Conservation (phyloP, 2,888 invertebrate species). For the Troglohyphantes excavatus region DNA sequence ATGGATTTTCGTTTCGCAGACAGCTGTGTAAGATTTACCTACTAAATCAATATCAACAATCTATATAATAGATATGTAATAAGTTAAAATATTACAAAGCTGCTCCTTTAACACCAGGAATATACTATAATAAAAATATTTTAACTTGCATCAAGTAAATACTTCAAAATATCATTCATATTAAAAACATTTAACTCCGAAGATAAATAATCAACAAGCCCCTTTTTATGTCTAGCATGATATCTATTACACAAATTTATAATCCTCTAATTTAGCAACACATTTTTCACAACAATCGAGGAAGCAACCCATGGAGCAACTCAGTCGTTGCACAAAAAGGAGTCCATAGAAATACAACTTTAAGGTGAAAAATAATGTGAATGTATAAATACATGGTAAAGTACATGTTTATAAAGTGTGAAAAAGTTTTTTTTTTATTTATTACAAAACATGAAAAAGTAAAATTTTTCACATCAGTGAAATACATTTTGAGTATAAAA, state of each 20-base stretch:
- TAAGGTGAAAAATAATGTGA: constrained; percentile 6
- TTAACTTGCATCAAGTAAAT: constrained; percentile 12
- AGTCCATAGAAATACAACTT: background rate
- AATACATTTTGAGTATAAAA: constrained; percentile 72
- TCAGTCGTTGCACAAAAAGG: background rate
- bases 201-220: background rate
- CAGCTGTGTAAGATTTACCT: constrained; percentile 5
- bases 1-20: background rate
- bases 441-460: constrained; percentile 75
- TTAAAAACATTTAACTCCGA: background rate
- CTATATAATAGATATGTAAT: background rate
- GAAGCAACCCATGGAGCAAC: background rate
- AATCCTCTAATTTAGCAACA: background rate
- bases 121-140: constrained; percentile 18
- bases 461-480: constrained; percentile 64
- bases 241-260: background rate
- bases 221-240: background rate
- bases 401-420: constrained; percentile 55
- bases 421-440: constrained; percentile 71
- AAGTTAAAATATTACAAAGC: constrained; percentile 34
- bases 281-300: background rate
- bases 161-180: constrained; percentile 8
- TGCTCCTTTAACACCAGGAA: constrained; percentile 24
- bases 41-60: background rate
- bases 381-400: constrained; percentile 55